Base-by-base conservation (phyloP, 2,888 invertebrate genomes). In the Ceriagrion tenellum region DNA sequence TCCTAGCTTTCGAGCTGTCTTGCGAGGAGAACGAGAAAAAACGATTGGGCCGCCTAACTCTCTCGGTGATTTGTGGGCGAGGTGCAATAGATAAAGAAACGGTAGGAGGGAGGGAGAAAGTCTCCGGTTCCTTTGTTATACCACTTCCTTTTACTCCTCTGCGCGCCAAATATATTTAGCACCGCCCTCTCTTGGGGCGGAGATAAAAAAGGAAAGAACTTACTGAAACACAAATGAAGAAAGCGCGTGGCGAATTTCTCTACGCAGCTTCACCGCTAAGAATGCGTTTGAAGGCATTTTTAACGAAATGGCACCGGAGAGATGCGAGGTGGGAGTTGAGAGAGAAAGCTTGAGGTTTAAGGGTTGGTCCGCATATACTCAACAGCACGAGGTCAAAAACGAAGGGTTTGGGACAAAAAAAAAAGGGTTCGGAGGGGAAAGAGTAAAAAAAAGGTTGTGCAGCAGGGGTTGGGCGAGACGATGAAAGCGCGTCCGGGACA, bases 401-500 rank as follows among this genome's bases (percentile, higher is more conserved):
- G 47, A 47, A 47, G 16, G 81, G 81, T 6, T n/a, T 35, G 8
- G 30, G 81, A 81, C 35, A 81, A 81, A 81, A 81, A 30, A 16
- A 23, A 81, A 35, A 13, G 30, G 35, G 26, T 8, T 13, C 4
- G 35, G 81, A 35, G 16, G 30, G 8, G 30, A n/a, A 35, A 12
- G 35, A 35, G 35, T 35, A 16, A 35, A 81, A 30, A 13, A 81
- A n/a, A 35, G 69, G 69, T 1, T 69, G 69, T 26, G 81, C 18
- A 35, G 81, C 81, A 30, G 16, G 35, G 81, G 81, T 35, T 81
- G 81, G 81, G 81, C 69, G 69, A 13, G 23, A 23, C 59, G 91
- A 91, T 59, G 59, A 59, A 91, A 91, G 56, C 56, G 91, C 35
- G 47, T 47, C 23, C 23, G 56, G 56, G 90, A 56, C 55, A 90